Evolutionary conservation across 2,888 invertebrate species (phyloP).

Genomic region (Thymelicus lineola): DNA sequence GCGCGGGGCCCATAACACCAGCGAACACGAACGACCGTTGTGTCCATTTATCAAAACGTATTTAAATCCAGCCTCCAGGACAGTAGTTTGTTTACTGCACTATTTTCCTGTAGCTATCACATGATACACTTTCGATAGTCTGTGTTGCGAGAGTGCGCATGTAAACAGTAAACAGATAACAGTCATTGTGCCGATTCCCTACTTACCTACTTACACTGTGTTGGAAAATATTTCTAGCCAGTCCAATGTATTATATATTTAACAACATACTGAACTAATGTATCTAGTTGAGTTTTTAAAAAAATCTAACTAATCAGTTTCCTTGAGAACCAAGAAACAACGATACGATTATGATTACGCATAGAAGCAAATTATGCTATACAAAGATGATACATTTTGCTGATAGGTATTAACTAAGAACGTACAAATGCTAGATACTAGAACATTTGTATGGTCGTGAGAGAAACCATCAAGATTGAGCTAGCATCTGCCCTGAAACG

Average conservation of each 20-base stretch:
- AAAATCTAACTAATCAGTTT: too few relatives aligned
- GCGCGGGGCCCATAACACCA: constrained; percentile 18
- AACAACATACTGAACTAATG: background rate
- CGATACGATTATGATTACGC: too few relatives aligned
- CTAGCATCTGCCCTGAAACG: too few relatives aligned
- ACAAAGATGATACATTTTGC: too few relatives aligned
- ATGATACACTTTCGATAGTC: constrained; percentile 39
- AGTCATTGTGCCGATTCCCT: constrained; percentile 16
- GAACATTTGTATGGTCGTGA: too few relatives aligned
- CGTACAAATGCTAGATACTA: too few relatives aligned
- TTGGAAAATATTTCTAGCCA: constrained; percentile 4
- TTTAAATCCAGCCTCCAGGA: background rate
- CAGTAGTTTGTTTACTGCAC: background rate
- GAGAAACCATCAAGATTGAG: too few relatives aligned
- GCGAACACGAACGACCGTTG: constrained; percentile 19
- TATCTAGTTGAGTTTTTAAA: background rate
- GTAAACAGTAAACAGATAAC: constrained; percentile 23
- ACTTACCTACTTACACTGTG: constrained; percentile 10
- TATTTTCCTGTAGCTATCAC: background rate
- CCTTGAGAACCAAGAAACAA: too few relatives aligned
- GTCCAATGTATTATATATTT: background rate
- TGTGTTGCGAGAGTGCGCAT: constrained; percentile 6
- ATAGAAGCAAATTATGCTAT: too few relatives aligned
- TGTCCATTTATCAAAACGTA: background rate
- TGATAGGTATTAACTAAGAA: too few relatives aligned